Conservation (phyloP, 2,797 vertebrate species). For the Orientallactaga sibirica region DNA sequence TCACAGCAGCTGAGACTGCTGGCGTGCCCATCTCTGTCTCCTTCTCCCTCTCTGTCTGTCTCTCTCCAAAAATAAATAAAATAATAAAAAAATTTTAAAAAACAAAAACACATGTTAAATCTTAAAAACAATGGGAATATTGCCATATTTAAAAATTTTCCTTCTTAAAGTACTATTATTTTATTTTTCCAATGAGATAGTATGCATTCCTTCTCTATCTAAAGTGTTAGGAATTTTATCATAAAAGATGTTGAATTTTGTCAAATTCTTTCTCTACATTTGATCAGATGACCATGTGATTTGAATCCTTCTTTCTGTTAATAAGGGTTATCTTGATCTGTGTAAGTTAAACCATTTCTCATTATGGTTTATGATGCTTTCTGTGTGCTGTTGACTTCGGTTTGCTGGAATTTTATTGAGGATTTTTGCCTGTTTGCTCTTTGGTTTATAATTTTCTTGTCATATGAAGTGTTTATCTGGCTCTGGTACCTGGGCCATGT, state of each 20-base stretch:
- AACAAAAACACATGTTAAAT: neutral
- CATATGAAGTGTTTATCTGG: neutral
- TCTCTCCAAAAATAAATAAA: too few species aligned
- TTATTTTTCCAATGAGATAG: neutral
- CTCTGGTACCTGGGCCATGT: neutral
- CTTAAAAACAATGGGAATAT: neutral
- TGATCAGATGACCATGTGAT: too few species aligned
- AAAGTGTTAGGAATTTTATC: neutral
- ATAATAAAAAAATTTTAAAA: neutral
- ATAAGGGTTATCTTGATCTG: neutral
- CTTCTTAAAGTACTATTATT: neutral
- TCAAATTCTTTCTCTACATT: neutral
- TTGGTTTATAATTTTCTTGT: neutral
- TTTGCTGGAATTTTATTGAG: neutral
- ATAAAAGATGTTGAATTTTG: neutral
- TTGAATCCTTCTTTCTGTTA: neutral
- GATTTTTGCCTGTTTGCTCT: neutral
- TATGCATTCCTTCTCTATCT: neutral
- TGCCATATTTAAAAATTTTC: neutral
- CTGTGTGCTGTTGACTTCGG: neutral
- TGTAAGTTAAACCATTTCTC: neutral
- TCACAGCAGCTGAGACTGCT: too few species aligned
- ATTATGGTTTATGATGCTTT: neutral
- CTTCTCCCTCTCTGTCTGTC: too few species aligned
- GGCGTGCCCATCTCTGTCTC: too few species aligned